A percentile compares a stretch with the other conserved stretches of the same genome.
Conservation (phyloP, 2,888 invertebrate species). For the Microplitis deprimator region DNA sequence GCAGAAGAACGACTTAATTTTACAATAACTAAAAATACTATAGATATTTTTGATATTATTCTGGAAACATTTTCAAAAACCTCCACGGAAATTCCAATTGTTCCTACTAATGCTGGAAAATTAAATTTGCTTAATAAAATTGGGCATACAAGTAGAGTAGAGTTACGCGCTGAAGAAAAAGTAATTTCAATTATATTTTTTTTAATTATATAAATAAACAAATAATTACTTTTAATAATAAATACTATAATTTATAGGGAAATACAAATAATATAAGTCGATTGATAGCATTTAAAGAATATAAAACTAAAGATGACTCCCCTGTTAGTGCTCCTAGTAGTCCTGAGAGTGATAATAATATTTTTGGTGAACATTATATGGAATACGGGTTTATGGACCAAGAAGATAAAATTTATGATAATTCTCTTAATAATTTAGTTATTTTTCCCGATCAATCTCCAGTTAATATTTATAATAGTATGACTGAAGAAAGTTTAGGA, state of each 20-base stretch:
- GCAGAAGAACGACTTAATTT: conserved; percentile 79
- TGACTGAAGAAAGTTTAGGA: conserved; percentile 79
- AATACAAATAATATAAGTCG: conserved; percentile 41
- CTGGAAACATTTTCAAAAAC: conserved; percentile 70
- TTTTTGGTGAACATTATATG: conserved; percentile 70
- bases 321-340: conserved; percentile 58
- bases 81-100: conserved; percentile 61
- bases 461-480: conserved; percentile 75
- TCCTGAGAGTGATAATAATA: conserved; percentile 55
- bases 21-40: conserved; percentile 79
- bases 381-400: conserved; percentile 76
- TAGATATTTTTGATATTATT: conserved; percentile 75
- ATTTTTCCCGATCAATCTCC: conserved; percentile 74
- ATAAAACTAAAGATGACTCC: conserved; percentile 50
- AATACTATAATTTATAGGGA: conserved; percentile 49
- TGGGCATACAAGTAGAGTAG: conserved; percentile 67
- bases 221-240: not conserved
- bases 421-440: conserved; percentile 62
- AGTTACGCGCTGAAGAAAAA: conserved; percentile 61
- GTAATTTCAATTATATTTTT: conserved; percentile 50
- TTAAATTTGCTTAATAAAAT: conserved; percentile 77
- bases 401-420: conserved; percentile 44
- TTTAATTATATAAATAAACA: not conserved
- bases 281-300: conserved; percentile 55
- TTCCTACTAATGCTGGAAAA: conserved; percentile 59